Evolutionary conservation across 2,797 vertebrate species (phyloP), one percentile per base, ranked within the genome.

Genomic region (Denticeps clupeoides): DNA sequence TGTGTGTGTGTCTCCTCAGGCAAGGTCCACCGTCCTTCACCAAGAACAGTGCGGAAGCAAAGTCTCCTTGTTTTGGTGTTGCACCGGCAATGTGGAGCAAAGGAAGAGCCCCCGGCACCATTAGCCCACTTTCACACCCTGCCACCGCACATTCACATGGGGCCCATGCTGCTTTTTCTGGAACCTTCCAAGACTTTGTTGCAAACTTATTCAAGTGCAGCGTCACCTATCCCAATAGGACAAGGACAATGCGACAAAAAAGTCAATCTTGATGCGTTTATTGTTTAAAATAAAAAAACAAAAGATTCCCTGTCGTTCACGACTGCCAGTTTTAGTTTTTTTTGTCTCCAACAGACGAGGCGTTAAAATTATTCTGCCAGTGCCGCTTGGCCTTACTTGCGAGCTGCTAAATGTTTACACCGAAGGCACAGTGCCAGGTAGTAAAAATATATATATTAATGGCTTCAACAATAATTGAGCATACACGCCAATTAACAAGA

Each of bases 21-120:
- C 19, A 19, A 35, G 47, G 29, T 54, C 25, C 1, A n/a, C 45
- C 41, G 35, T 51, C 50, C 44, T 51, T 51, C 47, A 13, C 24
- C 27, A 31, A 16, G 12, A 43, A 42, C 18, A 55, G 15, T 47
- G 24, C 37, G 35, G 21, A 16, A 10, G 35, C 38, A 11, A 38
- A 38, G 35, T 21, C 38, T 11, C 35, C n/a, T n/a, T n/a, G n/a
- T n/a, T n/a, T n/a, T n/a, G n/a, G n/a, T n/a, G n/a, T n/a, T n/a
- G n/a, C n/a, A n/a, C n/a, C n/a, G n/a, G n/a, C n/a, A 57, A 58
- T 58, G 12, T 63, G 21, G 57, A 57, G 48, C 60, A 48, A 21
- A 21, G 38, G 19, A 19, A 55, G n/a, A 23, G 56, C 63, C 53
- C 47, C 8, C 27, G 53, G 59, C 51, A 19, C 41, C 10, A 9